phyloP scores from a whole-genome alignment of 2,113 vertebrate species.

The Dromiciops gliroides region DNA sequence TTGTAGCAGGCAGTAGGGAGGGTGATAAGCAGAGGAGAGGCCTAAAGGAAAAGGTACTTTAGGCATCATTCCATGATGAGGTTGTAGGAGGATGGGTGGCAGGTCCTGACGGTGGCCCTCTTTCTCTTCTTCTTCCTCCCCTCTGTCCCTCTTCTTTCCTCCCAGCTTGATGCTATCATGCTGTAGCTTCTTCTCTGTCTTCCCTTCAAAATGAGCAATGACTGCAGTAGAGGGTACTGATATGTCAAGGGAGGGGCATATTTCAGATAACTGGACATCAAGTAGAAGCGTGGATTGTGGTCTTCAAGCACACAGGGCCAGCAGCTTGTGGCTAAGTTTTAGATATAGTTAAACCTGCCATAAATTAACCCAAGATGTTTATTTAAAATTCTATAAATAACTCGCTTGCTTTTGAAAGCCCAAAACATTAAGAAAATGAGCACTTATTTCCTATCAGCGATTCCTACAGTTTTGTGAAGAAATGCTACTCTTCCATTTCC shows the following conservation, averaged over 20 bases:
- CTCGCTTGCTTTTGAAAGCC: conserved; percentile 28
- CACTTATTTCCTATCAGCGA: conserved; percentile 15
- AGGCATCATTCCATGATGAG: conserved; percentile 33
- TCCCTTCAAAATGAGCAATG: conserved; percentile 13
- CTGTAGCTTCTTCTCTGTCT: conserved; percentile 27
- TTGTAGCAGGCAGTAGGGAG: neutral
- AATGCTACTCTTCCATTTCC: conserved; percentile 21
- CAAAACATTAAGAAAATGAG: conserved; percentile 28
- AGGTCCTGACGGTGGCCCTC: neutral
- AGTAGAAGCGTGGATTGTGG: neutral
- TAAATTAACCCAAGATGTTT: conserved; percentile 43
- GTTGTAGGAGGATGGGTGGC: conserved; percentile 5
- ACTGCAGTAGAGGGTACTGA: neutral
- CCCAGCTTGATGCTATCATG: conserved; percentile 7
- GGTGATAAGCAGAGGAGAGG: neutral
- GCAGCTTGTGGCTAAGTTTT: conserved; percentile 19
- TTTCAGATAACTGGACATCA: neutral
- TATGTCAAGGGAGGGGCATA: neutral
- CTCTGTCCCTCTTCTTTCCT: neutral
- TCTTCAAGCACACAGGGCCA: conserved; percentile 13
- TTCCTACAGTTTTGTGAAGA: conserved; percentile 36
- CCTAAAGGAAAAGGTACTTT: conserved; percentile 19
- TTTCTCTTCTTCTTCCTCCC: neutral
- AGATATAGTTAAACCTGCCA: conserved; percentile 1
- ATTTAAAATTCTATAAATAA: conserved; percentile 34